phyloP scores from a whole-genome alignment of 2,888 invertebrate species.

The Agrotis clavis region DNA sequence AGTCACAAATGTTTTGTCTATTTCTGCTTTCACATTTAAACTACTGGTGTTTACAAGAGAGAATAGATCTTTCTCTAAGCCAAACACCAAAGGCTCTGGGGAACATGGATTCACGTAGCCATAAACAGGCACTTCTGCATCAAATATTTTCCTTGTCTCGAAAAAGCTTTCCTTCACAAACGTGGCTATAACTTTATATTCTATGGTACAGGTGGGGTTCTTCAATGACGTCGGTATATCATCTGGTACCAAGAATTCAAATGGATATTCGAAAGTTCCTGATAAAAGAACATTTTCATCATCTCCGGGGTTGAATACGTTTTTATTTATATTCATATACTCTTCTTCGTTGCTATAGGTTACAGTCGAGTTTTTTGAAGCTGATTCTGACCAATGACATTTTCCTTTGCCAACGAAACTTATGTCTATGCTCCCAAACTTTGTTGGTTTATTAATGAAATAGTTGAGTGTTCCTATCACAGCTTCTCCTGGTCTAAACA shows the following conservation, averaged over 20 bases:
- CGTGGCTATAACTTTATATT: conserved; percentile 28
- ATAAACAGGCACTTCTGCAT: conserved; percentile 36
- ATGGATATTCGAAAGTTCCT: conserved; percentile 26
- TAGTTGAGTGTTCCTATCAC: conserved; percentile 65
- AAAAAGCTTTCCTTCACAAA: conserved; percentile 39
- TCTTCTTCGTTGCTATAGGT: conserved; percentile 50
- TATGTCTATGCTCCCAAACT: conserved; percentile 55
- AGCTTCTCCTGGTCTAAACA: conserved; percentile 58
- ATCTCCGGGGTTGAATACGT: conserved; percentile 26
- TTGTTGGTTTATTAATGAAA: conserved; percentile 58
- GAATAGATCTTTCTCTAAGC: conserved; percentile 36
- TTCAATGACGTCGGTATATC: conserved; percentile 48
- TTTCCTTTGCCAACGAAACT: conserved; percentile 63
- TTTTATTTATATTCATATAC: conserved; percentile 49
- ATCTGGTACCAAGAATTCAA: conserved; percentile 46
- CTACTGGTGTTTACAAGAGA: background rate
- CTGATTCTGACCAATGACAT: conserved; percentile 52
- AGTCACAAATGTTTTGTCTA: conserved; percentile 46
- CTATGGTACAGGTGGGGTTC: conserved; percentile 34
- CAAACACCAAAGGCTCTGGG: conserved; percentile 44
- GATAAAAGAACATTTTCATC: background rate
- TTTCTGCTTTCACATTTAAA: conserved; percentile 34
- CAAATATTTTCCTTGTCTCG: conserved; percentile 6
- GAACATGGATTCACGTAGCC: conserved; percentile 38
- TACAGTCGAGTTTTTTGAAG: background rate